Evolutionary conservation across 35 echinoderm and acorn worm species (phyloP), one percentile per base, ranked within the genome.

Genomic region (Nesometra sesokonis): DNA sequence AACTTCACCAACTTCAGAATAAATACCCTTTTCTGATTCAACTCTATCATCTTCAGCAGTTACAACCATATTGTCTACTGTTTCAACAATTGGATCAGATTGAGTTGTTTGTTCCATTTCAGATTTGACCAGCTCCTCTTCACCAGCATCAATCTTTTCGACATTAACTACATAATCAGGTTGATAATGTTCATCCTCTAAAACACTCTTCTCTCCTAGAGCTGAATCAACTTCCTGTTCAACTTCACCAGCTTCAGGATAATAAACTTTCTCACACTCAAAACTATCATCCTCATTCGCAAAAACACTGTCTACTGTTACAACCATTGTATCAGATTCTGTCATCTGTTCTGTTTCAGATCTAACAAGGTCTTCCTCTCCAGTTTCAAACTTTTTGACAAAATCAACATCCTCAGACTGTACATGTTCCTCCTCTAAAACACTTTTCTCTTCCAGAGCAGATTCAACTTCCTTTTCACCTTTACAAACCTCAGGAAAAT

Each of bases 91-190:
- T 78, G 40, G 84, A 35, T 77, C 29, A 88, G 33, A 40, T 46
- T 90, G 30, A 2, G 31, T 83, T 38, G 32, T 8, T 82, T 94
- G 77, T 81, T 88, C 86, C 9, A 85, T 29, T n/a, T 37, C 85
- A 79, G 77, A 23, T 32, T 81, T 67, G 36, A 34, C 35, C 33
- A 86, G 32, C 36, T 80, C 33, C n/a, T 80, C 33, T 46, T 84
- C 81, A 36, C 9, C 32, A 32, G 36, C 85, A 17, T 13, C 37
- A 81, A 32, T 31, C 77, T 36, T 35, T 43, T 85, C 87, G 13
- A 11, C 21, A 34, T 82, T n/a, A n/a, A n/a, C n/a, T n/a, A 11
- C n/a, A 29, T 7, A 30, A 30, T 79, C 7, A 29, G n/a, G n/a
- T n/a, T n/a, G n/a, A n/a, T n/a, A n/a, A n/a, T n/a, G n/a, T n/a